Percentiles rank a stretch among this genome's conserved stretches.
Evolutionary conservation across 1,140 invertebrate species (phyloP).

Genomic region (Riptortus pedestris): DNA sequence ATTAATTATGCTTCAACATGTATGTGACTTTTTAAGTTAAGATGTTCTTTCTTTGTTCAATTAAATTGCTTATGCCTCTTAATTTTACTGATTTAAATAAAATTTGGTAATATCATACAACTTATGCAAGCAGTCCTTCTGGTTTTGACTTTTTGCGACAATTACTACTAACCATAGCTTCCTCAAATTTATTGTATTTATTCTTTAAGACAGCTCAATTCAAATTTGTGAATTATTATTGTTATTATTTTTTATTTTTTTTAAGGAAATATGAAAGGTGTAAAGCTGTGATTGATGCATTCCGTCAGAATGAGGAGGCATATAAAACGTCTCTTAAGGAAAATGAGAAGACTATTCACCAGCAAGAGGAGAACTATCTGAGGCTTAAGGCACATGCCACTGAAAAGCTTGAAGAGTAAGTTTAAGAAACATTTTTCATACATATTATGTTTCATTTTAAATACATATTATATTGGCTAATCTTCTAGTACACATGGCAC

Average conservation of each 20-base stretch:
- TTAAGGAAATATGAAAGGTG: conserved; percentile 50
- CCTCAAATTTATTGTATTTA: too few relatives aligned
- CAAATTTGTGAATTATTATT: background rate
- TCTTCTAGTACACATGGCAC: too few relatives aligned
- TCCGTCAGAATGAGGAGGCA: conserved; percentile 52
- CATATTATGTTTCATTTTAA: background rate
- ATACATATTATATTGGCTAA: background rate
- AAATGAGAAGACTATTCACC: conserved; percentile 47
- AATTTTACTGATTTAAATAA: too few relatives aligned
- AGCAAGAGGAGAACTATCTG: conserved; percentile 48
- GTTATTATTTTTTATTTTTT: background rate
- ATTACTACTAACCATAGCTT: too few relatives aligned
- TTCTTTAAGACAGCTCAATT: too few relatives aligned
- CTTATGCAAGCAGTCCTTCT: too few relatives aligned
- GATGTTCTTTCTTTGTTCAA: too few relatives aligned
- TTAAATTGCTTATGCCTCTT: too few relatives aligned
- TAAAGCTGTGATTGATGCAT: conserved; percentile 49
- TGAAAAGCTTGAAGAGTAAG: conserved; percentile 50
- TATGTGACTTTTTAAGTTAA: too few relatives aligned
- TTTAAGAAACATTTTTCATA: conserved; percentile 4
- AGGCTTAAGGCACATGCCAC: conserved; percentile 50
- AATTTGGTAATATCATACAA: too few relatives aligned
- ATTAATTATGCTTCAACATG: too few relatives aligned
- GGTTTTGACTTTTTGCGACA: too few relatives aligned
- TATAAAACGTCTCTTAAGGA: conserved; percentile 51